Conservation (phyloP, 1,140 invertebrate species). For the Drosophila sp. region DNA sequence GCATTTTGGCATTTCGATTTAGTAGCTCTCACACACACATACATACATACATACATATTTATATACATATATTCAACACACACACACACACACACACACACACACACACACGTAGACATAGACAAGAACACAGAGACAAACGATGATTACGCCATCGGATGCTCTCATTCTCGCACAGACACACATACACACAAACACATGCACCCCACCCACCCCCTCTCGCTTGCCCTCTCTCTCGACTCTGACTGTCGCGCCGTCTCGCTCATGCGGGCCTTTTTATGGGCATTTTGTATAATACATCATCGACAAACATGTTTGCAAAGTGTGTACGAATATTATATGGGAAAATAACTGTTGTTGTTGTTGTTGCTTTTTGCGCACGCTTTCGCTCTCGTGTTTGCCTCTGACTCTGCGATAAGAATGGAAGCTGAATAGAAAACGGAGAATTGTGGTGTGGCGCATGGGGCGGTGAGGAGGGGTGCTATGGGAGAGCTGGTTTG, state of each 20-base stretch:
- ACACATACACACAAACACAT: slow-evolving; percentile 17
- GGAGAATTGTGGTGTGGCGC: neutral
- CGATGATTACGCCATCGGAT: slow-evolving; percentile 78
- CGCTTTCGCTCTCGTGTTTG: slow-evolving; percentile 66
- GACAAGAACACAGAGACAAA: slow-evolving; percentile 65
- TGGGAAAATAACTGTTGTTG: slow-evolving; percentile 76
- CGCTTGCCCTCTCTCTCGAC: neutral
- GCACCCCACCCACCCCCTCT: slow-evolving; percentile 16
- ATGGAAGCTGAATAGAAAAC: slow-evolving; percentile 7
- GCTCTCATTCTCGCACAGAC: slow-evolving; percentile 66
- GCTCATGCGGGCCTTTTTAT: slow-evolving; percentile 81
- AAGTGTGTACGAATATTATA: slow-evolving; percentile 82
- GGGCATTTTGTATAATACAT: slow-evolving; percentile 82
- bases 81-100: slow-evolving; percentile 13
- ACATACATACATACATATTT: slow-evolving; percentile 20
- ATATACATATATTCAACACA: slow-evolving; percentile 9
- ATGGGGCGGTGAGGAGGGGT: neutral
- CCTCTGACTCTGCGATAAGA: slow-evolving; percentile 16
- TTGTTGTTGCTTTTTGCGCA: slow-evolving; percentile 64
- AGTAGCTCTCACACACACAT: slow-evolving; percentile 62
- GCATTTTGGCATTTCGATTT: slow-evolving; percentile 82
- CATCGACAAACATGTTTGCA: slow-evolving; percentile 82
- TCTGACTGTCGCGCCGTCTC: slow-evolving; percentile 52
- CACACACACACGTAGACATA: slow-evolving; percentile 13
- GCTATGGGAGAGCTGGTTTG: neutral